Base-by-base conservation (phyloP, 2,888 invertebrate genomes). In the Cylindroiulus punctatus region DNA sequence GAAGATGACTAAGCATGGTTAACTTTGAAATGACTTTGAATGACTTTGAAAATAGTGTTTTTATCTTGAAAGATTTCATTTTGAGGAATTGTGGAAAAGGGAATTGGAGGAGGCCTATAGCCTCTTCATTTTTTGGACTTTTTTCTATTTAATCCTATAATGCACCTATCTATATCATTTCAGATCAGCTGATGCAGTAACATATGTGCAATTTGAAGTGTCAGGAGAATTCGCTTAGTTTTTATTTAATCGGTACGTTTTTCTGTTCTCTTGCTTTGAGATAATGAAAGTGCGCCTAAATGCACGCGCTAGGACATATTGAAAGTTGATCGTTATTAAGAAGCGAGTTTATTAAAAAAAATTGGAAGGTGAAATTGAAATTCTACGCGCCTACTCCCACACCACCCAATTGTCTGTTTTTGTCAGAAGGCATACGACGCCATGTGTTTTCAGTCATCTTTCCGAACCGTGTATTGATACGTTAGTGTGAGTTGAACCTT, bases 271-370 rank as follows among this genome's bases (percentile, higher is more conserved):
- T 7, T n/a, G n/a, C 14, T 4, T 52, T 19, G 26, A 26, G 65
- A 65, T 26, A 8, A 19, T 65, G 26, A 26, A 65, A 65, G 26
- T 7, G 26, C 65, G 26, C 65, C 65, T 4, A 8, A 65, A 52
- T 52, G 65, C 22, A 26, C 65, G 65, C 26, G 22, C 65, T 26
- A 26, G 65, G 65, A 65, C 65, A 65, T 26, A 65, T 65, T 65
- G 26, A 65, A 65, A 65, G 65, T 26, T 65, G 65, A 22, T 26
- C 26, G 26, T 22, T 22, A 26, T 65, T 65, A 26, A 65, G 65
- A 5, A 26, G 65, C 65, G 26, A 65, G 65, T 65, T 65, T 65
- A 65, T 65, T 65, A 65, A 65, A n/a, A 65, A 65, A 65, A 65
- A 7, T 4, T 65, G 65, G 65, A 65, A 65, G 26, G 1, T 65